Percentiles rank a stretch among this genome's conserved stretches.
These are phyloP conservation scores for Sylvilagus bachmani DNA, from an alignment of 2,113 vertebrate species.

Conservation along the genomic window DNA sequence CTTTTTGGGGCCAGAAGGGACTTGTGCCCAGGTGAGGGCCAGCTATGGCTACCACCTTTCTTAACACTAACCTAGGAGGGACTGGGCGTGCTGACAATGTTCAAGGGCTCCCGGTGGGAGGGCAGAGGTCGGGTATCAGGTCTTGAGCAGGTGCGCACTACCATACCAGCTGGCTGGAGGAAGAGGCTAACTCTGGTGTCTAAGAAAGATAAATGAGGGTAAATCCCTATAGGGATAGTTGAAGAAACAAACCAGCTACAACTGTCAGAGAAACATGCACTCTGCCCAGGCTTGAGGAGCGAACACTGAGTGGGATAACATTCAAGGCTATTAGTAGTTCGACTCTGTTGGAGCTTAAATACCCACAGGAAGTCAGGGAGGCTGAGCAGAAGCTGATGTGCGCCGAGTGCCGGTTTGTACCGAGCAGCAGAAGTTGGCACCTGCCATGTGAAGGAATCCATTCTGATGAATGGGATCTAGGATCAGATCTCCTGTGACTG, in stretches of 20 bases:
- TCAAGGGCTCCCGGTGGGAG: background rate
- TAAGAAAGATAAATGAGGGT: background rate
- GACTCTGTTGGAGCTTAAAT: background rate
- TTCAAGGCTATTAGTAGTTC: background rate
- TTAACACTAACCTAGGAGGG: background rate
- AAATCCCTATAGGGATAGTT: background rate
- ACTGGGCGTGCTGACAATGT: background rate
- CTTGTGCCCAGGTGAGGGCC: background rate
- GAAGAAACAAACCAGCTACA: background rate
- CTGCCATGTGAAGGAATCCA: background rate
- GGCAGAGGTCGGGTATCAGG: background rate
- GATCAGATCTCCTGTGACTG: background rate
- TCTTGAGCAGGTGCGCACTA: background rate
- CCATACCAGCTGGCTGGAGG: background rate
- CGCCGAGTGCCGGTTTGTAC: accelerated
- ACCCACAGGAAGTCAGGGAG: background rate
- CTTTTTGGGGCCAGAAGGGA: background rate
- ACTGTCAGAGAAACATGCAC: background rate
- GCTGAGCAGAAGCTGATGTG: background rate
- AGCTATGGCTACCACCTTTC: background rate
- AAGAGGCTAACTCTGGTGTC: background rate
- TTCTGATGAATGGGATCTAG: background rate
- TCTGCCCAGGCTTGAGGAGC: background rate
- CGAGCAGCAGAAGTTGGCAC: background rate
- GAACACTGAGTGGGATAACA: background rate